A percentile compares a stretch with the other conserved stretches of the same genome.
Conservation (phyloP, 2,888 invertebrate species). For the Tenthredo amoena region DNA sequence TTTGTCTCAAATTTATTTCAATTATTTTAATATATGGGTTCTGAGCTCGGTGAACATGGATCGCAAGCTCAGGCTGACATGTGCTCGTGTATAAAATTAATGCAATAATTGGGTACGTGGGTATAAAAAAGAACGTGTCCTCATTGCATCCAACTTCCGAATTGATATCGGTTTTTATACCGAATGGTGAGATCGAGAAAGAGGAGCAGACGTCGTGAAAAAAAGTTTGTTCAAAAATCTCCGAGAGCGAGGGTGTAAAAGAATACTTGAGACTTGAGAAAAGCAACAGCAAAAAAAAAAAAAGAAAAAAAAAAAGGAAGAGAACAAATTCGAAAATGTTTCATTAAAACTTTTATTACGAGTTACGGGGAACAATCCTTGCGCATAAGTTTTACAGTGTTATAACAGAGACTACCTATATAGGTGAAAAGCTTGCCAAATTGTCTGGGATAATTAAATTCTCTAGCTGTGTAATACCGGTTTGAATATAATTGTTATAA, state of each 20-base stretch:
- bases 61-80: background rate
- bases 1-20: conserved; percentile 9
- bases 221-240: background rate
- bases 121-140: background rate
- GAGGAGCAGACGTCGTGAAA: background rate
- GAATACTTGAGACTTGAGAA: conserved; percentile 14
- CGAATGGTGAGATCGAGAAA: background rate
- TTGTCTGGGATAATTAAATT: conserved; percentile 15
- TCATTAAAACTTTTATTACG: conserved; percentile 43
- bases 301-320: background rate
- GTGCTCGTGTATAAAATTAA: background rate
- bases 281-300: background rate
- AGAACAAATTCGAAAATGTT: conserved; percentile 30
- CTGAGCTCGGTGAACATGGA: background rate
- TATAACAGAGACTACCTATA: background rate
- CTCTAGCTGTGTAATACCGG: background rate
- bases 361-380: conserved; percentile 23
- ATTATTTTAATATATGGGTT: conserved; percentile 37
- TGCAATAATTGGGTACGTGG: background rate
- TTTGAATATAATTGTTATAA: conserved; percentile 10
- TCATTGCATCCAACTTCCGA: background rate
- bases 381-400: conserved; percentile 8
- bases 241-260: background rate
- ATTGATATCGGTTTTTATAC: background rate
- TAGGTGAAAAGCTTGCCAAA: background rate